Base-by-base conservation (phyloP, 2,888 invertebrate genomes). In the Dicyrtomina minuta region DNA sequence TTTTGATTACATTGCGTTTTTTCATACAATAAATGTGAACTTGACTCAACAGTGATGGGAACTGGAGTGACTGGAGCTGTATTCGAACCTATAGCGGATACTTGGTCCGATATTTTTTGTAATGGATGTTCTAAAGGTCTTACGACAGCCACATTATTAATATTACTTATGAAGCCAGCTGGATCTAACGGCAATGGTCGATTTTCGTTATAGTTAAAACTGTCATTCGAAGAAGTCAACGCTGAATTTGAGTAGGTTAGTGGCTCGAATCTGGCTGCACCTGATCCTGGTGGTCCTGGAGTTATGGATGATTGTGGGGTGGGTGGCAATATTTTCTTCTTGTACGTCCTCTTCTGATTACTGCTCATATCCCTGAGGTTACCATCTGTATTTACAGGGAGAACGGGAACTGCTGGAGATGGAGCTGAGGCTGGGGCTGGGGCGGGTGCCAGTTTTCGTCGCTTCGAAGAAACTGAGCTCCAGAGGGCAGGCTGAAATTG, bases 101-200 rank as follows among this genome's bases (percentile, higher is more conserved):
- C 74, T 68, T 78, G 75, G 33, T 75, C 73, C 0, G 76, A 70
- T 15, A 78, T 33, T 46, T 72, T 74, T 33, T 78, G 77, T 20
- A 77, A 55, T 0, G 77, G 77, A 66, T 78, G 73, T 67, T 77
- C 77, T 72, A 78, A 68, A 1, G 77, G 77, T 41, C 75, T 65
- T 2, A 76, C 76, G 26, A 76, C 75, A 20, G 76, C 75, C n/a
- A 74, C 49, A 68, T 72, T 73, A 3, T 33, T 33, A 33, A 33
- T 8, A 33, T 33, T 33, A 33, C 8, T 33, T 33, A 8, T 68
- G 68, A 39, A 20, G 17, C 33, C 33, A 33, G 8, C 33, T 33
- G 33, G 33, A 33, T 33, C 33, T 33, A 33, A 33, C 3, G 33
- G 33, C 33, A 33, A 5, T n/a, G n/a, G n/a, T 33, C 8, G 4